These are phyloP conservation scores for Thecophora atra DNA, from an alignment of 2,888 invertebrate species.

Conservation along the genomic window DNA sequence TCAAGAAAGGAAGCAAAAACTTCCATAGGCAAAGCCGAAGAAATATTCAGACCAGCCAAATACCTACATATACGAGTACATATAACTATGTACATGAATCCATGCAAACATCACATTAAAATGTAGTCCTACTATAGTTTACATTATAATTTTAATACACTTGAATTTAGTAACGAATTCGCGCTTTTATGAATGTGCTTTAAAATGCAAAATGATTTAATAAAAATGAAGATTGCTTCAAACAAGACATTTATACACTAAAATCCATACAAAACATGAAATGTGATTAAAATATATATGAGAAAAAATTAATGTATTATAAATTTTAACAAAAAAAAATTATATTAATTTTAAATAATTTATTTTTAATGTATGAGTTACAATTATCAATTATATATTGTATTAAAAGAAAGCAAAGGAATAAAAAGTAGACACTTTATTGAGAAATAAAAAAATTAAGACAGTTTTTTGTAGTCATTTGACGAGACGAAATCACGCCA, in stretches of 20 bases:
- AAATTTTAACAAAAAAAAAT: not conserved
- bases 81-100: not conserved
- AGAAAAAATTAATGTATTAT: slow-evolving; percentile 5
- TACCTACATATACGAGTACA: too few species aligned
- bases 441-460: too few species aligned
- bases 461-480: too few species aligned
- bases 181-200: slow-evolving; percentile 16
- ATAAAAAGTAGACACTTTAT: too few species aligned
- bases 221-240: too few species aligned
- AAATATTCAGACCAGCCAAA: too few species aligned
- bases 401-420: not conserved
- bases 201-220: not conserved
- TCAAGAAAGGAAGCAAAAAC: not conserved
- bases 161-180: too few species aligned
- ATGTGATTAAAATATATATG: not conserved
- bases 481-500: too few species aligned
- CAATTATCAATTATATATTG: not conserved
- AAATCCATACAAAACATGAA: not conserved
- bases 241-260: not conserved
- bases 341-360: not conserved
- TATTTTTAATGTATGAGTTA: slow-evolving; percentile 24
- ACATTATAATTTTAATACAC: too few species aligned
- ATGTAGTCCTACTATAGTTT: too few species aligned
- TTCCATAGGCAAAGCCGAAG: too few species aligned
- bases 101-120: not conserved